phyloP scores from a whole-genome alignment of 1,140 invertebrate species.

The Zaprionus davidi region DNA sequence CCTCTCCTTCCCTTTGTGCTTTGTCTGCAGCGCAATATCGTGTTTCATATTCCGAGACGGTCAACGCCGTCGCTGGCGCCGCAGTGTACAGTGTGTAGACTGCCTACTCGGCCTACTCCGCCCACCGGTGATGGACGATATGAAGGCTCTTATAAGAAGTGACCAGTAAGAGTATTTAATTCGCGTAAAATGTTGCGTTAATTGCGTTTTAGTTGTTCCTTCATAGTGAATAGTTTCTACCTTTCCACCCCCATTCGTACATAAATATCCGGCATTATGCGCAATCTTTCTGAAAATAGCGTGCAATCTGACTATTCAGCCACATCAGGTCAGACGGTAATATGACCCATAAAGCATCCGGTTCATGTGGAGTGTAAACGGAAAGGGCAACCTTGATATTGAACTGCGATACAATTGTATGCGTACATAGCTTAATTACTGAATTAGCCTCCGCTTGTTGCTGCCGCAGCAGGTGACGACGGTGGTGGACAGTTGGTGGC shows the following conservation, averaged over 20 bases:
- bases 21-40: constrained; percentile 50
- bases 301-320: constrained; percentile 64
- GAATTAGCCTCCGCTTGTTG: constrained; percentile 55
- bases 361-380: constrained; percentile 32
- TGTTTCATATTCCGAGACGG: constrained; percentile 51
- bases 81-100: neutral
- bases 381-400: constrained; percentile 54
- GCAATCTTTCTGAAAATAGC: constrained; percentile 38
- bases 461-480: constrained; percentile 5
- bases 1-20: constrained; percentile 12
- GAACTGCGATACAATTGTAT: constrained; percentile 65
- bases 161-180: constrained; percentile 48
- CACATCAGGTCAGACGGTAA: constrained; percentile 40
- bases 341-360: constrained; percentile 59
- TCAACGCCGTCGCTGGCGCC: constrained; percentile 22
- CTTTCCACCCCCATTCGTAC: constrained; percentile 3
- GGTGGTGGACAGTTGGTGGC: constrained; percentile 25
- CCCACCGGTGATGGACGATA: constrained; percentile 9
- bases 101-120: constrained; percentile 10
- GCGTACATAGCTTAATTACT: constrained; percentile 54
- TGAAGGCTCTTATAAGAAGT: constrained; percentile 10
- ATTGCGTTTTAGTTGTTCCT: constrained; percentile 69
- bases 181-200: constrained; percentile 59
- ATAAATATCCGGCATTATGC: constrained; percentile 31
- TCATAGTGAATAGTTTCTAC: constrained; percentile 7